Evolutionary conservation across 2,888 invertebrate genomes (phyloP), one percentile per base, ranked within the genome.

Genomic region (Aporophyla nigra): DNA sequence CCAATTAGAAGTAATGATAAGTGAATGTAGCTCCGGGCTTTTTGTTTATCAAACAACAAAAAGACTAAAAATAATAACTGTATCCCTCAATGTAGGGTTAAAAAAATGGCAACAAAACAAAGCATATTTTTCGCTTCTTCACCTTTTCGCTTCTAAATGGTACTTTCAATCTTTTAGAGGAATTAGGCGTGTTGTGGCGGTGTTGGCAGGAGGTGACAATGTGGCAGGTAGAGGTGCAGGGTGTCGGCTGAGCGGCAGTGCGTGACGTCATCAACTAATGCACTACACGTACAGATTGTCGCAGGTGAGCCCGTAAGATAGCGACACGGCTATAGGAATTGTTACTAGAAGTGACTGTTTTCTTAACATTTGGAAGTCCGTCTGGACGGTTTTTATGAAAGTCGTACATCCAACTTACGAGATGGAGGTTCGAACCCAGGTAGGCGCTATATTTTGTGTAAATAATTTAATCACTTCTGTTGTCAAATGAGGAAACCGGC

Each of bases 211-310:
- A 89, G 87, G 86, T 86, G 56, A 70, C 85, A 83, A 80, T 82
- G 83, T 74, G 86, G 81, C 87, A 82, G 86, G 71, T 58, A 81
- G 80, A 72, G 71, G 77, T 63, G 76, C 73, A 78, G 76, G 75
- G 83, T 61, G 67, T 40, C n/a, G 80, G n/a, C 65, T 78, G 72
- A 84, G 93, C 91, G 93, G 83, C 90, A 92, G 90, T 86, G 90
- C 92, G 93, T 95, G 95, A 95, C 95, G 92, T 94, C 95, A 95
- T 95, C 95, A 94, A 94, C 95, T 95, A 95, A 95, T 95, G 95
- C 93, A 95, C 94, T 88, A 90, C 89, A 88, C 84, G 86, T 84
- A 85, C 85, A 90, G 89, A 91, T 92, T 90, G 91, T 91, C 75
- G 88, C 91, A 92, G 93, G 92, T 93, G 90, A 91, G 88, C 76